phyloP scores from a whole-genome alignment of 1,140 invertebrate species.

The Drosophila nannoptera region DNA sequence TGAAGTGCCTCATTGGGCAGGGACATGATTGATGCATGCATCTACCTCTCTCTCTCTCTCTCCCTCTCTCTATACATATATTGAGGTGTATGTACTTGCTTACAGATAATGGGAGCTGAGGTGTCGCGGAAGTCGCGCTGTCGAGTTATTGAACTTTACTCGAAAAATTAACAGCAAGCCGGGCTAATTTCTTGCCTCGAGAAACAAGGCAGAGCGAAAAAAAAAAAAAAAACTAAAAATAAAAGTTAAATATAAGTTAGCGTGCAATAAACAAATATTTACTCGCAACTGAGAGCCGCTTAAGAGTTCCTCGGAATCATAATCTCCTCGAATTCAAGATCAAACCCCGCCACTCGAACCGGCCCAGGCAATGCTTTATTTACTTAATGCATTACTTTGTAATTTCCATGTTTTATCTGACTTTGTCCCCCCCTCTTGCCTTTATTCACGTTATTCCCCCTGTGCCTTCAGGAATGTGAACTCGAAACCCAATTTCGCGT shows the following conservation, averaged over 20 bases:
- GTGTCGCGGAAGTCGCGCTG: conserved; percentile 24
- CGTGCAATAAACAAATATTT: conserved; percentile 42
- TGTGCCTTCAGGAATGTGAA: conserved; percentile 20
- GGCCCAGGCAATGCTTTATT: no score
- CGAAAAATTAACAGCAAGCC: conserved; percentile 22
- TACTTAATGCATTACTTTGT: no score
- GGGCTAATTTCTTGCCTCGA: conserved; percentile 24
- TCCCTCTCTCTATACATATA: not conserved
- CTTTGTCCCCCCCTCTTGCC: not conserved
- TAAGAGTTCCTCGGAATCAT: not conserved
- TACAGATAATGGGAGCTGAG: conserved; percentile 24
- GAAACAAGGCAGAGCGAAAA: conserved; percentile 6
- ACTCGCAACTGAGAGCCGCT: conserved; percentile 33
- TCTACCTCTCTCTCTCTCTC: no score
- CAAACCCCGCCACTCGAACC: no score
- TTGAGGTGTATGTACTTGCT: not conserved
- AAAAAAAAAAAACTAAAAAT: conserved; percentile 1
- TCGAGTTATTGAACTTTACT: conserved; percentile 46
- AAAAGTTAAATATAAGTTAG: conserved; percentile 11
- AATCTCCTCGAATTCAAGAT: no score
- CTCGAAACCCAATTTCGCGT: conserved; percentile 38
- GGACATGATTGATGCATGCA: conserved; percentile 34
- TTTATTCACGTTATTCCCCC: not conserved
- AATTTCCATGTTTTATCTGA: no score
- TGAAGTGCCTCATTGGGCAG: conserved; percentile 3